Evolutionary conservation across 2,888 invertebrate genomes (phyloP).

Genomic region (Portevinia maculata): DNA sequence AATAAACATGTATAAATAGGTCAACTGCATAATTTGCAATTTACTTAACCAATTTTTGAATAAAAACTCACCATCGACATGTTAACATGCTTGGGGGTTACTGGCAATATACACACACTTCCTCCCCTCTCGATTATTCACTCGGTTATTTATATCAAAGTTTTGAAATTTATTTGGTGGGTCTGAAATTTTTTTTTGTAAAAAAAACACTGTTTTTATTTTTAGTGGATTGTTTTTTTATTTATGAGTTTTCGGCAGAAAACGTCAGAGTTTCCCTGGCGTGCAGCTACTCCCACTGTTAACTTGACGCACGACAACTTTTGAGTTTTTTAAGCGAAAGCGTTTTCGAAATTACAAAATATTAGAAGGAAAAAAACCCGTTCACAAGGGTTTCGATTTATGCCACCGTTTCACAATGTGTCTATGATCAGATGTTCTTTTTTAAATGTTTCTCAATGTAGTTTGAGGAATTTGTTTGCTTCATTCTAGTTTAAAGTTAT

Average conservation of each 20-base stretch:
- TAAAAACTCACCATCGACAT: slow-evolving; percentile 60
- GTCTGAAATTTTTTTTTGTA: slow-evolving; percentile 29
- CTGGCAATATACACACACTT: slow-evolving; percentile 8
- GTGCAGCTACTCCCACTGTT: slow-evolving; percentile 23
- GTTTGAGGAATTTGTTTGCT: slow-evolving; percentile 39
- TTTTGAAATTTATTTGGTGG: slow-evolving; percentile 60
- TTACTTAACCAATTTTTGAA: slow-evolving; percentile 21
- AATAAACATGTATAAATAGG: slow-evolving; percentile 57
- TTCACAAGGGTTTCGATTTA: slow-evolving; percentile 14
- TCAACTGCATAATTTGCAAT: slow-evolving; percentile 59
- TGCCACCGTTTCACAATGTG: slow-evolving; percentile 39
- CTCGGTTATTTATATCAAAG: slow-evolving; percentile 47
- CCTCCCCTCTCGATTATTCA: slow-evolving; percentile 42
- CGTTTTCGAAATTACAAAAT: slow-evolving; percentile 14
- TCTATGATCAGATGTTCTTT: slow-evolving; percentile 21
- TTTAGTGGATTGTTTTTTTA: slow-evolving; percentile 13
- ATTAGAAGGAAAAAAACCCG: slow-evolving; percentile 9
- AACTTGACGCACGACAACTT: slow-evolving; percentile 27
- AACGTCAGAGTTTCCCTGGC: slow-evolving; percentile 37
- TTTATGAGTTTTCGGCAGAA: slow-evolving; percentile 34
- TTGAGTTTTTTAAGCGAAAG: slow-evolving; percentile 33
- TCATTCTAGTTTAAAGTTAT: slow-evolving; percentile 45
- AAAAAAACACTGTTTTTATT: slow-evolving; percentile 36
- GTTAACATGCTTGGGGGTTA: slow-evolving; percentile 21
- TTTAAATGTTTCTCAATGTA: slow-evolving; percentile 33